Evolutionary conservation across 1,140 invertebrate species (phyloP), one percentile per base, ranked within the genome.

Genomic region (Panulirus ornatus): DNA sequence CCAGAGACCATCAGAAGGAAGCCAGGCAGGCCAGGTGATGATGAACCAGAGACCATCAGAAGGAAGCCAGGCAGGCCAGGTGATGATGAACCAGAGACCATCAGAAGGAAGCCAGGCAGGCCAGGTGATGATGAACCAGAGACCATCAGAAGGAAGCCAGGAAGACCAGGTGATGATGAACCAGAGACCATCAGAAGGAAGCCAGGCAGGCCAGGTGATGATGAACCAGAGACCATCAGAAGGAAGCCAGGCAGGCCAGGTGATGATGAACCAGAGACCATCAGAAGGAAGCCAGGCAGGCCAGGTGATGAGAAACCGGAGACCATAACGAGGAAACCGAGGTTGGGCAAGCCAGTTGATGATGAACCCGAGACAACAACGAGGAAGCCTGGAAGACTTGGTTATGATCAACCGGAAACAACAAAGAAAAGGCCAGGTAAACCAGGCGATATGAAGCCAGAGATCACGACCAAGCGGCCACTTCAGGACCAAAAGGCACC

Each of bases 151-250:
- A 34, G 30, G n/a, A 81, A 34, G 34, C 78, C 78, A 16, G 78
- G 78, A 14, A 81, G 42, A 34, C 78, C 78, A 51, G 78, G 78
- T 51, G 78, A 81, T 44, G 75, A 42, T 42, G 47, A 81, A 44
- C 78, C 78, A 51, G 78, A 54, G 30, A 30, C 11, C n/a, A 54
- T 27, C n/a, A 54, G 16, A 0, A 54, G 11, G 42, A 81, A 44
- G n/a, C 78, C 78, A 16, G 78, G 78, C 34, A 81, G 78, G 34
- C 78, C 78, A 51, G 78, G 78, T 51, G 78, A 81, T 38, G 75
- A 78, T 30, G 78, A 81, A 54, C 78, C 78, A 51, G 78, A 54
- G 6, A 44, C 9, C 44, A 36, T 54, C 1, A 81, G 19, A n/a
- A 81, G 78, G 78, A 81, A 27, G 30, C 44, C 78, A 81, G 47